phyloP scores from a whole-genome alignment of 2,888 invertebrate genomes.

The Parelbella ahira region DNA sequence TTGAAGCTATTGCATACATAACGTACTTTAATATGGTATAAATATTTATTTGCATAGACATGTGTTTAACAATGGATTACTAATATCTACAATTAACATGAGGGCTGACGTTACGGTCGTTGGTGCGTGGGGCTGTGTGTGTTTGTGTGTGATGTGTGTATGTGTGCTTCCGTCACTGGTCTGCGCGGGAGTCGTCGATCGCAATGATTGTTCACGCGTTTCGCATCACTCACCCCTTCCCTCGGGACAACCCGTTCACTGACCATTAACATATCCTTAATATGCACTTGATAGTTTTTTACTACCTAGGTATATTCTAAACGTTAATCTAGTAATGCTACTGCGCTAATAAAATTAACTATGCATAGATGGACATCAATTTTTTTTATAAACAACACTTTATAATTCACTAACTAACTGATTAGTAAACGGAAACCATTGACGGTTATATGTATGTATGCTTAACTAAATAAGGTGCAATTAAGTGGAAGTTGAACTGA shows the following conservation, averaged over 20 bases:
- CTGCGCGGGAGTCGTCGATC: slow-evolving; percentile 73
- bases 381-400: too few relatives aligned
- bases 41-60: slow-evolving; percentile 64
- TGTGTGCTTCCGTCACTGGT: slow-evolving; percentile 60
- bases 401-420: too few relatives aligned
- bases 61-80: slow-evolving; percentile 63
- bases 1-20: slow-evolving; percentile 49
- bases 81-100: slow-evolving; percentile 37
- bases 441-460: too few relatives aligned
- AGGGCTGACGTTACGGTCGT: slow-evolving; percentile 27
- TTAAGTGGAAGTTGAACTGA: too few relatives aligned
- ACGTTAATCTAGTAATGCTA: slow-evolving; percentile 55
- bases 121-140: slow-evolving; percentile 33
- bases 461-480: too few relatives aligned
- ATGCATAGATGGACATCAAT: slow-evolving; percentile 19
- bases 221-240: slow-evolving; percentile 75
- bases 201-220: slow-evolving; percentile 77
- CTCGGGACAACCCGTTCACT: slow-evolving; percentile 66
- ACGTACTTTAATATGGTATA: slow-evolving; percentile 47
- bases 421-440: too few relatives aligned
- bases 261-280: slow-evolving; percentile 69
- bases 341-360: slow-evolving; percentile 26
- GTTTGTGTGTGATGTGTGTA: slow-evolving; percentile 26
- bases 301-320: slow-evolving; percentile 51
- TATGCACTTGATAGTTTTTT: slow-evolving; percentile 55